These are phyloP conservation scores for Rhizoglyphus robini DNA, from an alignment of 1,140 invertebrate genomes.

Conservation along the genomic window DNA sequence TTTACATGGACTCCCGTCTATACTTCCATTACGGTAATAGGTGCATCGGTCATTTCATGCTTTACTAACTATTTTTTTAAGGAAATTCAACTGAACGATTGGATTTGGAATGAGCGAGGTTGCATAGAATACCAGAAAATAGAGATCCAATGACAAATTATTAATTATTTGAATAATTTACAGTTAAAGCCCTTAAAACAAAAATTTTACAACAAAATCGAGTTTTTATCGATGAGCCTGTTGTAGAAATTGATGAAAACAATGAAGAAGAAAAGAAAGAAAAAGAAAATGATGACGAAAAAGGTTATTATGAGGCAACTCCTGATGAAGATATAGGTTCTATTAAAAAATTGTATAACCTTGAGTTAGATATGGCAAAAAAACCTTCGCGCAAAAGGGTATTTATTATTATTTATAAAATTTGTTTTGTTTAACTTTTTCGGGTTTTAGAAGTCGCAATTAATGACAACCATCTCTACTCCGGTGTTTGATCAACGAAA, in stretches of 20 bases:
- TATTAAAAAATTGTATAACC: background rate
- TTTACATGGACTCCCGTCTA: conserved; percentile 81
- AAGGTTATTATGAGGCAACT: background rate
- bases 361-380: conserved; percentile 5
- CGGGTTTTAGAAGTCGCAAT: background rate
- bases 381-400: background rate
- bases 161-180: background rate
- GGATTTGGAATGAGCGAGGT: conserved; percentile 56
- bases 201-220: background rate
- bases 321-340: background rate
- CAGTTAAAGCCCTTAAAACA: conserved; percentile 5
- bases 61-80: background rate
- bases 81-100: conserved; percentile 76
- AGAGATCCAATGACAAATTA: background rate
- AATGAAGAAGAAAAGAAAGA: background rate
- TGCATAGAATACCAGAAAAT: background rate
- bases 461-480: conserved; percentile 63
- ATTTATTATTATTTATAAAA: background rate
- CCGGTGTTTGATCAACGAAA: conserved; percentile 83
- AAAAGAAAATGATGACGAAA: background rate
- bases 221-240: background rate
- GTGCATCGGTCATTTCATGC: background rate
- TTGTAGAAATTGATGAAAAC: background rate
- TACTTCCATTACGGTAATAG: conserved; percentile 49
- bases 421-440: background rate